These are phyloP conservation scores for Hydraecia micacea DNA, from an alignment of 2,888 invertebrate species.

Conservation along the genomic window DNA sequence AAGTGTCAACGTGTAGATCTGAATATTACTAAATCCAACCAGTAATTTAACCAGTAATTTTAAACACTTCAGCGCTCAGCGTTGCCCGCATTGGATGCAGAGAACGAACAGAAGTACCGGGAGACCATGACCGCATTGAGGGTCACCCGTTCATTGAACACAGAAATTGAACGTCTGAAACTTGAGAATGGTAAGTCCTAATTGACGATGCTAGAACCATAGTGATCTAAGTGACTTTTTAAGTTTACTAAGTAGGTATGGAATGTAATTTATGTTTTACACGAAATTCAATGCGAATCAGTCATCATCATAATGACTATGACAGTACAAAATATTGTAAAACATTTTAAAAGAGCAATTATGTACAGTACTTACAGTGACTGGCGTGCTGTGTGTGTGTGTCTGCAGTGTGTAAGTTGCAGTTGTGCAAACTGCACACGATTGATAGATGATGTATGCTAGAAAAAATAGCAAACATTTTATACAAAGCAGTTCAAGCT, in stretches of 20 bases:
- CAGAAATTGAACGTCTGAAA: conserved; percentile 65
- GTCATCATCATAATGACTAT: neutral
- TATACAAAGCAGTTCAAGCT: neutral
- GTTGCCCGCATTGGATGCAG: conserved; percentile 78
- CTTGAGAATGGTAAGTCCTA: conserved; percentile 57
- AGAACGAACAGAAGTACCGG: conserved; percentile 78
- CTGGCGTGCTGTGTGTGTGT: neutral
- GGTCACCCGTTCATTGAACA: conserved; percentile 75
- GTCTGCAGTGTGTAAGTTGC: no score
- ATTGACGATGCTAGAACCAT: no score
- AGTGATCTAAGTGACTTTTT: no score
- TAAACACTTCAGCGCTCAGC: conserved; percentile 72
- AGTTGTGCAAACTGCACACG: neutral
- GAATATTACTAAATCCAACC: neutral
- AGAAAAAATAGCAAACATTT: neutral
- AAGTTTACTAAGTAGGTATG: neutral
- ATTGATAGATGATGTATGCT: neutral
- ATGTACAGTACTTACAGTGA: no score
- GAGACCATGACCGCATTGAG: conserved; percentile 76
- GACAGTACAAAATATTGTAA: neutral
- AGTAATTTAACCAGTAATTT: neutral
- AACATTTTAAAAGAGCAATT: neutral
- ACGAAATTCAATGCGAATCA: neutral
- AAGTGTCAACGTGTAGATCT: neutral
- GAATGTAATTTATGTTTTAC: neutral